Evolutionary conservation across 2,797 vertebrate species (phyloP), one percentile per base, ranked within the genome.

Genomic region (Neosalanx taihuensis): DNA sequence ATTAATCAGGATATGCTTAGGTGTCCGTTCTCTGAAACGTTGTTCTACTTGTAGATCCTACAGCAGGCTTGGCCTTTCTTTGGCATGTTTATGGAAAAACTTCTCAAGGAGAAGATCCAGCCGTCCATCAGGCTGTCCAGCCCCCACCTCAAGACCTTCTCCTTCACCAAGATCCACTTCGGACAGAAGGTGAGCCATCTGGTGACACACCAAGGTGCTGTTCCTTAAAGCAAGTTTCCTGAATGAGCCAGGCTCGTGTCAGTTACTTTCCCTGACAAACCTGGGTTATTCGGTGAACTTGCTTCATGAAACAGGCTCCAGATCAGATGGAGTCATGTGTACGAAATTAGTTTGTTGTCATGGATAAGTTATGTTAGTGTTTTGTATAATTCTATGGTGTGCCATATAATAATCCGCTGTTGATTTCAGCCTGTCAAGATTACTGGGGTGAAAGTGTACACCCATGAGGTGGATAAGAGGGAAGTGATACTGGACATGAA

Each of bases 1-100:
- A 37, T 35, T 37, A 20, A 6, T 56, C 18, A n/a, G 18, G 51
- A 56, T 4, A 6, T 5, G 18, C 18, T 17, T 3, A n/a, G 51
- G 51, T 56, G 51, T 56, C 41, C 3, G 41, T 46, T 13, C 41
- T 46, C 41, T 46, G 41, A 46, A 46, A 46, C 12, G 41, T 13
- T 46, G 41, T 13, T 12, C 41, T 13, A 46, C 41, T 9, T 46
- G 41, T 81, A 99, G 98, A 88, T 98, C 76, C 82, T 99, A 83
- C 74, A 86, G 20, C 97, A 99, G 88, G 94, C 92, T 67, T 99
- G 98, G 98, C 98, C 98, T 0, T 99, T 96, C 85, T 93, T 99
- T 0, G 96, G 93, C 63, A 92, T 94, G 78, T 95, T 91, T 77
- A 94, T 99, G 95, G 98, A 99, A 73, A 97, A 94, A 79, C 85